Conservation (phyloP, 2,113 vertebrate genomes). For the Myrmecophaga tridactyla region DNA sequence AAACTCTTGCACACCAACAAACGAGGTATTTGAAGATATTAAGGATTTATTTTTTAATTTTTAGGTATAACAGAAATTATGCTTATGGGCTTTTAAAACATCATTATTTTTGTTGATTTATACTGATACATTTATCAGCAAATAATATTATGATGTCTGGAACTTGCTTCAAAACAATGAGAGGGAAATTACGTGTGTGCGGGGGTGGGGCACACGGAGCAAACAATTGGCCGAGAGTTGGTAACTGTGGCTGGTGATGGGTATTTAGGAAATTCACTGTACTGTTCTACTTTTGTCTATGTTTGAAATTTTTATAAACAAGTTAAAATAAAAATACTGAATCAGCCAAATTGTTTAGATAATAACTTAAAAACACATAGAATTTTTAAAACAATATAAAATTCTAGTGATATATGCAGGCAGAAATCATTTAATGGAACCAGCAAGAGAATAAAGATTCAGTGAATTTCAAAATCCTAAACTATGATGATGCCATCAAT, state of each 20-base stretch:
- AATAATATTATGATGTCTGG: background rate
- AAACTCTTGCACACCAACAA: background rate
- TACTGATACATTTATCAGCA: background rate
- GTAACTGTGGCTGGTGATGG: too few relatives aligned
- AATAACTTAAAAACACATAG: background rate
- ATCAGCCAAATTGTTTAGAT: background rate
- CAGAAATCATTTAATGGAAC: background rate
- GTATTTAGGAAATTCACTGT: background rate
- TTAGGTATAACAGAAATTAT: background rate
- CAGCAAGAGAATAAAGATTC: constrained; percentile 34
- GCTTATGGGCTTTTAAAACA: background rate
- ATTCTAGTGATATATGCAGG: background rate
- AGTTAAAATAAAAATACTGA: background rate
- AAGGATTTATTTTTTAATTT: background rate
- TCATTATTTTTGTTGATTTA: background rate
- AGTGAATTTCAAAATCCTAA: background rate
- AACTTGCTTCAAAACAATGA: constrained; percentile 32
- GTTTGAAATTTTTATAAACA: background rate
- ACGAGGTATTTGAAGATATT: background rate
- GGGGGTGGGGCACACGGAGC: background rate
- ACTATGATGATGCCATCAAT: background rate
- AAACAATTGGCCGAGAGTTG: background rate
- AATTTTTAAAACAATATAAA: constrained; percentile 19
- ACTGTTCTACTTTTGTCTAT: background rate
- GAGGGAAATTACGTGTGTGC: too few relatives aligned